phyloP scores from a whole-genome alignment of 2,797 vertebrate genomes.

The Poeciliopsis turneri region DNA sequence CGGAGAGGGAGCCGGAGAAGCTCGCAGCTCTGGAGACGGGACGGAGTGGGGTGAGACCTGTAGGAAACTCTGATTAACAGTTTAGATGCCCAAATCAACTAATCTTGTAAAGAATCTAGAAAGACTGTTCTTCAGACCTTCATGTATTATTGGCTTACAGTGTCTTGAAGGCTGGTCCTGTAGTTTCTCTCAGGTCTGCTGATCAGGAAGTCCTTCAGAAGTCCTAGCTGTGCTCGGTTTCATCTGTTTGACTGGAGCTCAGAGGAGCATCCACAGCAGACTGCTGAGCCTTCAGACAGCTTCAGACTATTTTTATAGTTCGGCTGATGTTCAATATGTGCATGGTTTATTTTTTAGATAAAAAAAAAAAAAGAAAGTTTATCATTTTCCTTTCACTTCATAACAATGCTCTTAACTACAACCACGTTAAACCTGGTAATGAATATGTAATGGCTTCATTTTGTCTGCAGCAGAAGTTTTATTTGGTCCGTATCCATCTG shows the following conservation, averaged over 20 bases:
- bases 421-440: neutral
- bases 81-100: neutral
- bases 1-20: slow-evolving; percentile 96
- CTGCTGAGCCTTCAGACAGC: no score
- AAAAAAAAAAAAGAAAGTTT: no score
- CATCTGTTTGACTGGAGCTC: neutral
- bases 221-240: neutral
- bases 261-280: neutral
- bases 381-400: no score
- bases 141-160: neutral
- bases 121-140: neutral
- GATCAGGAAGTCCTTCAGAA: no score
- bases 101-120: neutral
- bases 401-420: no score
- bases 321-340: no score
- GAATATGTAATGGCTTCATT: neutral
- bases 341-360: no score
- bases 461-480: neutral
- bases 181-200: neutral
- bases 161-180: neutral
- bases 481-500: neutral
- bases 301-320: no score
- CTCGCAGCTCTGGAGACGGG: slow-evolving; percentile 96
- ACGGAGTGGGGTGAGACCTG: slow-evolving; percentile 95
- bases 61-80: neutral